Base-by-base conservation (phyloP, 2,113 vertebrate genomes). In the Monarcha castaneiventris region DNA sequence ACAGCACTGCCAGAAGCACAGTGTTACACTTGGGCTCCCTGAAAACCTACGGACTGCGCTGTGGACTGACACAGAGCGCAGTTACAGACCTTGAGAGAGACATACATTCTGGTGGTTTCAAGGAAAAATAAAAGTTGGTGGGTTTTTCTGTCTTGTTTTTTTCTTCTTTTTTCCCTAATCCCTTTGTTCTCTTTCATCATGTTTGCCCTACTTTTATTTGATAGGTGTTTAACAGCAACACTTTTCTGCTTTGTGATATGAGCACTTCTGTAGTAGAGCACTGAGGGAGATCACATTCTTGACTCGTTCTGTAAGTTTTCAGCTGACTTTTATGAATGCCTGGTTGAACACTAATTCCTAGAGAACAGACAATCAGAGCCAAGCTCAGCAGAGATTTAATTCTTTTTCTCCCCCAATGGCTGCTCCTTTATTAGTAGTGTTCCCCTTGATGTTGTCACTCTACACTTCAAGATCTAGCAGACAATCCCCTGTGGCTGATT, bases 141-240 rank as follows among this genome's bases (percentile, higher is more conserved):
- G 5, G 4, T 21, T 39, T 56, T 39, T 27, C 8, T 14, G 6
- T 7, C 37, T 35, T 16, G 5, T 1, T 11, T 35, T 44, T 46
- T 13, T 16, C 33, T 46, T 11, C 15, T n/a, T 29, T 5, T 15
- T 3, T 4, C 2, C 1, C 13, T 25, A 61, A 87, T 21, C 21
- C 26, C 22, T 90, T 95, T 85, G 71, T 90, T 96, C 63, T 77
- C 29, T 72, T 86, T 21, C 33, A 55, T 19, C 11, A 13, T 74
- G 63, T 87, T 67, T 86, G 76, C 52, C 90, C 72, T 88, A 77
- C 68, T 93, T 92, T 74, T 63, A 48, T 80, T 83, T 61, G 75
- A 72, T 12, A 37, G 54, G 17, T 1, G 3, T 85, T 71, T 44
- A 86, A 43, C 19, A 67, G 77, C 52, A 84, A n/a, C 39, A 13